A percentile compares a stretch with the other conserved stretches of the same genome.
phyloP scores from a whole-genome alignment of 2,113 vertebrate genomes.

The Zootoca vivipara region DNA sequence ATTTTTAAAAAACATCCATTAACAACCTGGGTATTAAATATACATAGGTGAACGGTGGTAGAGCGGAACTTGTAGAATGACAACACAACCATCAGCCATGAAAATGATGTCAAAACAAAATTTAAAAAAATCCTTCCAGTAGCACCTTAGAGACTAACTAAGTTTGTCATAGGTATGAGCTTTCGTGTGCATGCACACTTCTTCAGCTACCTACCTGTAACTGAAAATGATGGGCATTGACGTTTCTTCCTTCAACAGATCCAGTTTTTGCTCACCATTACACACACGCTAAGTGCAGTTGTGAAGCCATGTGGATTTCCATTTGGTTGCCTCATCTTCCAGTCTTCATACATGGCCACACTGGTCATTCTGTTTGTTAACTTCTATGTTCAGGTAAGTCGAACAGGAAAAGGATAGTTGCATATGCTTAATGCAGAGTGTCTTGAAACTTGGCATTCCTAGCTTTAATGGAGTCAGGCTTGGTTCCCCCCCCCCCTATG shows the following conservation, averaged over 20 bases:
- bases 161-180: too few species aligned
- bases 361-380: constrained; percentile 87
- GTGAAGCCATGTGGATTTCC: constrained; percentile 87
- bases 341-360: constrained; percentile 88
- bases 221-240: accelerated
- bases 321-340: constrained; percentile 86
- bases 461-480: not conserved
- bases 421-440: too few species aligned
- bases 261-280: constrained; percentile 88
- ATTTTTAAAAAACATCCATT: not conserved
- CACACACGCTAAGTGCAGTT: constrained; percentile 83
- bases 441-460: not conserved
- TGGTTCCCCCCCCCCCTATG: not conserved
- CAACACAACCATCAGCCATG: not conserved
- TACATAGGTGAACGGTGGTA: not conserved
- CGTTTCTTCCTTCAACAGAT: constrained; percentile 66
- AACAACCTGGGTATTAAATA: not conserved
- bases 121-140: too few species aligned
- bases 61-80: not conserved
- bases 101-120: too few species aligned
- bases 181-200: too few species aligned
- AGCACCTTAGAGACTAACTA: too few species aligned
- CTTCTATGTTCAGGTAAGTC: constrained; percentile 87
- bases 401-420: not conserved
- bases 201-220: too few species aligned